Base-by-base conservation (phyloP, 2,888 invertebrate genomes). In the Hanleya hanleyi region DNA sequence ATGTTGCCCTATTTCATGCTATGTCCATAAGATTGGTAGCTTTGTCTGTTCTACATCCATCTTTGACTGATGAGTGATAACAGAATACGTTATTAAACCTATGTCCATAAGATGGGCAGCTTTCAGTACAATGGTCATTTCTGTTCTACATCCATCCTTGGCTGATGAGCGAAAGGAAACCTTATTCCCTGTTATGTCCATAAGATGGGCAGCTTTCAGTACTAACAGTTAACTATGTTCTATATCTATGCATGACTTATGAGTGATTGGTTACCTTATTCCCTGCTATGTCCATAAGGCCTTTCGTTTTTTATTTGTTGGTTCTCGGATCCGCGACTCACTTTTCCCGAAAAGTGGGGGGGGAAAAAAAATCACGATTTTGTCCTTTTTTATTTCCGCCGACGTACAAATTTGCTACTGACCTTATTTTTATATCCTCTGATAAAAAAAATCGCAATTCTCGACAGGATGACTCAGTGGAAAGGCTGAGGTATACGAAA, bases 21-120 rank as follows among this genome's bases (percentile, higher is more conserved):
- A 89, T 86, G 80, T 92, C 92, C 88, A 92, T 92, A 89, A 91
- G 90, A 79, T 91, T 90, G 15, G 92, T 92, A n/a, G 91, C 91
- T 71, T 92, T 92, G 91, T 88, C 77, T 91, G 91, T 78, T 92
- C 92, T 33, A 92, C 89, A 74, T 91, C 91, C 66, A 91, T 88
- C 37, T 91, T 84, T 9, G 91, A 91, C 74, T 85, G n/a, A n/a
- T n/a, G n/a, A n/a, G n/a, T n/a, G n/a, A 47, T 18, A n/a, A n/a
- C 47, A 41, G 41, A 12, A 41, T 69, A 90, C 91, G 88, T 92
- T 92, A 77, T 91, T 90, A 7, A 92, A 92, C 64, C 89, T 89
- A 7, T 89, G 86, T 79, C 92, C 92, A 88, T 92, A 89, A 91
- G 90, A 79, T 91, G 90, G 15, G 92, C 92, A n/a, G 92, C 91